Evolutionary conservation across 2,888 invertebrate genomes (phyloP), one percentile per base, ranked within the genome.

Genomic region (Diplazon laetatorius): DNA sequence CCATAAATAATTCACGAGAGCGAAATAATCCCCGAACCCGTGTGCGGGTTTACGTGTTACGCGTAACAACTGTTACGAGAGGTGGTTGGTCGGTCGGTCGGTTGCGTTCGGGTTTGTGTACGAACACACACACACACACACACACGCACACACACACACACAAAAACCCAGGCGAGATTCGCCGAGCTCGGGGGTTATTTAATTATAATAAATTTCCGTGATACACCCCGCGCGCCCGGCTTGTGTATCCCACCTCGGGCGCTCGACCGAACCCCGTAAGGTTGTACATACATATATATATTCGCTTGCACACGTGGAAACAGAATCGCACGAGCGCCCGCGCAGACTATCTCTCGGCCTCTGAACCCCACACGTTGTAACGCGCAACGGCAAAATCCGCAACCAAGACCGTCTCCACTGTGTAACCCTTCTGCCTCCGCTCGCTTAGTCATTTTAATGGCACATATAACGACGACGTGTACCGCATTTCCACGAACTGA

Each of bases 191-290:
- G 63, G 50, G 81, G 78, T 82, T 83, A 80, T 84, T 83, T 81
- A 84, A 84, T 83, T 83, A 84, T 82, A 83, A 84, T 84, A 84
- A 84, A 84, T 83, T 80, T 79, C 74, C 83, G 57, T 73, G 69
- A 73, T 78, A 72, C 76, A 72, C 55, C 74, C 71, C 74, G 70
- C 78, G 16, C 52, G 42, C 39, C 12, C n/a, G n/a, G n/a, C n/a
- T n/a, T n/a, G n/a, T n/a, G 12, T 63, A 63, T 63, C 35, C 44
- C 25, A 30, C 60, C 16, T 14, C 25, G 12, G 9, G 46, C 18
- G 10, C 46, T 30, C 30, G 4, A 30, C 30, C 4, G 30, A 30
- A 2, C 30, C 30, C 4, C 30, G 30, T 30, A n/a, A n/a, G n/a
- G n/a, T n/a, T n/a, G n/a, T n/a, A 6, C 30, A 6, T n/a, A 16